Evolutionary conservation across 2,113 vertebrate genomes (phyloP).

Genomic region (Chaenocephalus aceratus): DNA sequence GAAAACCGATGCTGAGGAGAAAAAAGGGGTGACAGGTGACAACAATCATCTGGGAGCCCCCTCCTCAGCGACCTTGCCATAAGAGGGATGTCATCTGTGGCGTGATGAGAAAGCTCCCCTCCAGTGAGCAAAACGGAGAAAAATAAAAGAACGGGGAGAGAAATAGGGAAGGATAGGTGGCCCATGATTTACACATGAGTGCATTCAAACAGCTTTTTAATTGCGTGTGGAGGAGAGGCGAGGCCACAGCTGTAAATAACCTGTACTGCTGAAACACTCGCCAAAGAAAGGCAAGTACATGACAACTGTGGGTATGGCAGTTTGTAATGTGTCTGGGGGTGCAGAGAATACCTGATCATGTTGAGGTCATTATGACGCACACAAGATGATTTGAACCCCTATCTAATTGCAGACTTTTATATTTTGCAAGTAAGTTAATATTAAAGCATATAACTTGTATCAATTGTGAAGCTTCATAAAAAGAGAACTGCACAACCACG

Average conservation of each 20-base stretch:
- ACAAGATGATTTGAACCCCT: neutral
- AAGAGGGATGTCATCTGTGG: constrained; percentile 25
- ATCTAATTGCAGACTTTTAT: neutral
- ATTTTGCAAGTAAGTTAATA: constrained; percentile 10
- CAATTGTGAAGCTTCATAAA: constrained; percentile 30
- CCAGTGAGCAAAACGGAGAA: constrained; percentile 27
- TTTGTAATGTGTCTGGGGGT: constrained; percentile 3
- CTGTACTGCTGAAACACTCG: neutral
- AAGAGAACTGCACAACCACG: constrained; percentile 3
- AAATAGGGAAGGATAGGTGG: constrained; percentile 7
- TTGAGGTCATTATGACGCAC: constrained; percentile 1
- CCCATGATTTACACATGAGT: constrained; percentile 23
- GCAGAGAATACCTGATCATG: neutral
- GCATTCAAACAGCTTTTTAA: constrained; percentile 53
- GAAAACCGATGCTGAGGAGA: constrained; percentile 1
- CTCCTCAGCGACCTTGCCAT: constrained; percentile 50
- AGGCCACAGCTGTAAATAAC: constrained; percentile 54
- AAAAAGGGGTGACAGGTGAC: constrained; percentile 43
- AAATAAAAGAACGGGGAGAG: constrained; percentile 4
- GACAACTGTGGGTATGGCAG: neutral
- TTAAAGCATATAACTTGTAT: constrained; percentile 8
- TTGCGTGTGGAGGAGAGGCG: constrained; percentile 33
- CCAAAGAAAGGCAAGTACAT: neutral
- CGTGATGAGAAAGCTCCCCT: constrained; percentile 34
- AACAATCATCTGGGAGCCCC: constrained; percentile 38